Evolutionary conservation across 2,797 vertebrate species (phyloP), one percentile per base, ranked within the genome.

Genomic region (Acanthiza pusilla): DNA sequence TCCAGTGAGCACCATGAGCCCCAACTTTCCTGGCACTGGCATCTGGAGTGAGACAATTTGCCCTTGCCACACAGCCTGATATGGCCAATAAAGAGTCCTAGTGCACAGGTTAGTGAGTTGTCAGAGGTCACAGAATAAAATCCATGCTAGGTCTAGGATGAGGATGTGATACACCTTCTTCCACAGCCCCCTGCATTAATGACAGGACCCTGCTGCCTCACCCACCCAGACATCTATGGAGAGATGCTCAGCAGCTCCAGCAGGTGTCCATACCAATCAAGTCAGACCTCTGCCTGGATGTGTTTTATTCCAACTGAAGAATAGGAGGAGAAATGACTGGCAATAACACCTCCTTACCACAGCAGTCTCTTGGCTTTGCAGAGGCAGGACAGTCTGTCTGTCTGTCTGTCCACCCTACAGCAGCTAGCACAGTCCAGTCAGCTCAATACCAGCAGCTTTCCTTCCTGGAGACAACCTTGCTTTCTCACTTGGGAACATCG

Each of bases 401-500:
- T 48, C 60, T 3, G 0, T 51, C 34, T 3, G 10, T 34, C 26
- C 5, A 7, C 6, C 3, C 15, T 13, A 5, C 38, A 82, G 42
- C 1, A 1, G 40, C 50, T n/a, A 77, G 55, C 22, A 36, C 17
- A 36, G 25, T 43, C 30, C 38, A 61, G n/a, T 36, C 0, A 0
- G 7, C 20, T 30, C 58, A 47, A 51, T 36, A 58, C 6, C 43
- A 51, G 77, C 55, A 92, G 20, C 48, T 53, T 19, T 73, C 6
- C 50, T 63, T 71, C 48, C 45, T 0, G 1, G 42, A 73, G 27
- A 51, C 61, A 77, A 29, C 29, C 9, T 25, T 67, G 34, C 45
- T 91, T 65, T 74, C 4, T 4, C 3, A 2, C 19, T 45, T 76
- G 47, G 6, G 25, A 77, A 27, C 47, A 32, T 7, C 0, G 0